These are phyloP conservation scores for Drosophila saltans DNA, from an alignment of 1,140 invertebrate genomes.

Conservation along the genomic window DNA sequence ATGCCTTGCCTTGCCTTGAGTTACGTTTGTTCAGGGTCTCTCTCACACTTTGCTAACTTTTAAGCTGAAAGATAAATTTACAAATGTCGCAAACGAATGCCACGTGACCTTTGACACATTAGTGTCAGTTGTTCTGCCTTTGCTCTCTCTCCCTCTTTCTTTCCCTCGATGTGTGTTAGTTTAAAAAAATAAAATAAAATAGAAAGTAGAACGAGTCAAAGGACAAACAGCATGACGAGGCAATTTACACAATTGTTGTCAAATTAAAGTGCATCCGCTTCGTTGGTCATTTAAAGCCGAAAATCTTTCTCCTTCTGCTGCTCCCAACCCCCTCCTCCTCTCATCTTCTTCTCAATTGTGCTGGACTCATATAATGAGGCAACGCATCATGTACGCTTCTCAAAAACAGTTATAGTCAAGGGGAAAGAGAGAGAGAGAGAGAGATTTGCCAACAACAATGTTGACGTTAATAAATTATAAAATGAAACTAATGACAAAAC, in stretches of 20 bases:
- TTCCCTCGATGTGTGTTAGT: conserved; percentile 8
- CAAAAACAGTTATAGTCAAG: conserved; percentile 68
- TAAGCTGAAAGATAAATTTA: conserved; percentile 66
- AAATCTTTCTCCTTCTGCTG: conserved; percentile 16
- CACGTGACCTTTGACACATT: conserved; percentile 83
- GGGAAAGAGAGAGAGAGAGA: conserved; percentile 13
- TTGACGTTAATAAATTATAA: conserved; percentile 83
- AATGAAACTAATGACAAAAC: conserved; percentile 83
- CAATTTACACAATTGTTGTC: conserved; percentile 83
- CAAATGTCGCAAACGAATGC: conserved; percentile 78
- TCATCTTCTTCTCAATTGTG: neutral
- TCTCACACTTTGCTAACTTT: conserved; percentile 52
- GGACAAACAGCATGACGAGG: conserved; percentile 75
- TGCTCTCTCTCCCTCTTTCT: neutral
- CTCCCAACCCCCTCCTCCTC: neutral
- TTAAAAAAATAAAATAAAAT: neutral
- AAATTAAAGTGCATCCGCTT: conserved; percentile 83
- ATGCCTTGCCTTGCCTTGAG: neutral
- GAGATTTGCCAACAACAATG: conserved; percentile 49
- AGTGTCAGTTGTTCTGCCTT: conserved; percentile 73
- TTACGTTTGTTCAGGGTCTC: neutral
- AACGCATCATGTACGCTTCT: conserved; percentile 69
- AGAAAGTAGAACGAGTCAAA: conserved; percentile 50
- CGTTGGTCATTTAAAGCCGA: conserved; percentile 80
- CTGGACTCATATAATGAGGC: conserved; percentile 48